Percentiles rank a stretch among this genome's conserved stretches.
Evolutionary conservation across 1,140 invertebrate species (phyloP).

Genomic region (Drosophila sproati): DNA sequence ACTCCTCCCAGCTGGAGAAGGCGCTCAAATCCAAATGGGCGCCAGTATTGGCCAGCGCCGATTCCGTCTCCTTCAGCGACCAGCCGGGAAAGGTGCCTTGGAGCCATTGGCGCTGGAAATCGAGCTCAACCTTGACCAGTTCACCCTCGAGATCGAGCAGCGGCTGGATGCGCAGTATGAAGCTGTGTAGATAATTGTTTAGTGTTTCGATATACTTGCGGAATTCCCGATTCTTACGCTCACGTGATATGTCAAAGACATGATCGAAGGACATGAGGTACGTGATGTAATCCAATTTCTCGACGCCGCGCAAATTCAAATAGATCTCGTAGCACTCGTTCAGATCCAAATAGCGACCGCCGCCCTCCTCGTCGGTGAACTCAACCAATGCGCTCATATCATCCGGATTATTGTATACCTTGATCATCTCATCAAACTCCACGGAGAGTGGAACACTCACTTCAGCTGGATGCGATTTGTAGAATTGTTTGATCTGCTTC

Average conservation of each 20-base stretch:
- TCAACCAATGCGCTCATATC: conserved; percentile 91
- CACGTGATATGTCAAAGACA: conserved; percentile 97
- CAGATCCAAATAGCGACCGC: conserved; percentile 99
- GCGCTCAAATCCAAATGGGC: conserved; percentile 98
- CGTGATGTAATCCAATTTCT: conserved; percentile 98
- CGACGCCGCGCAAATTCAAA: conserved; percentile 98
- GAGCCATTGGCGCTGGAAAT: conserved; percentile 96
- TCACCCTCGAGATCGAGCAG: conserved; percentile 93
- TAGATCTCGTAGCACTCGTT: conserved; percentile 98
- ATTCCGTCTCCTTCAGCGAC: conserved; percentile 96
- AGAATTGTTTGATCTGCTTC: conserved; percentile 98
- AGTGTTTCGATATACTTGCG: conserved; percentile 93
- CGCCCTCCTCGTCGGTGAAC: conserved; percentile 99
- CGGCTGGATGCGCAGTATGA: conserved; percentile 95
- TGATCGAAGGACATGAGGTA: conserved; percentile 98
- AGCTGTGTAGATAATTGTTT: conserved; percentile 95
- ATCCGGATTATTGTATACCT: conserved; percentile 85
- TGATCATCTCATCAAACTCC: conserved; percentile 97
- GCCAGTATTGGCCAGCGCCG: conserved; percentile 95
- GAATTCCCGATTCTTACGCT: conserved; percentile 97
- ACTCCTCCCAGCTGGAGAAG: conserved; percentile 98
- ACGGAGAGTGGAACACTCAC: conserved; percentile 97
- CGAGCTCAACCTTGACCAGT: conserved; percentile 90
- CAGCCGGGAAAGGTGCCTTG: conserved; percentile 96
- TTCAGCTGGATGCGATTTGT: conserved; percentile 98